Conservation (phyloP, 1,140 invertebrate species). For the Colletes gigas region DNA sequence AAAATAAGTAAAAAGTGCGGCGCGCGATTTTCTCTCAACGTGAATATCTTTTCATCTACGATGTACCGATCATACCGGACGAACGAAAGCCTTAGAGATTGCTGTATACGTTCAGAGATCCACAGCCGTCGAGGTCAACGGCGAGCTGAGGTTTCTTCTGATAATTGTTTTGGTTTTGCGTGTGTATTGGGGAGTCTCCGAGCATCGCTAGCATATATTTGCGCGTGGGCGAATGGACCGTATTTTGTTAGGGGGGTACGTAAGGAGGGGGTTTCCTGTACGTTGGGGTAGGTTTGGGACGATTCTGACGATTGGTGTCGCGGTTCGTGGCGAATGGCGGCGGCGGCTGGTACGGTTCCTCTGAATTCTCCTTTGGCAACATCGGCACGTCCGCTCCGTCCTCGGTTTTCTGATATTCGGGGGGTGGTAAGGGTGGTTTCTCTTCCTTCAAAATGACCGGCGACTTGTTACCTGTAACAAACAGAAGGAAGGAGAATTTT, state of each 20-base stretch:
- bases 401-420: constrained; percentile 86
- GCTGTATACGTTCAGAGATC: constrained; percentile 58
- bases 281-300: constrained; percentile 90
- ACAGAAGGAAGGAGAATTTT: background rate
- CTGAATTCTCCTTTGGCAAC: constrained; percentile 79
- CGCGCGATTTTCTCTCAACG: constrained; percentile 20
- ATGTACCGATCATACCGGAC: constrained; percentile 31
- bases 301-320: constrained; percentile 84
- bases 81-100: constrained; percentile 51
- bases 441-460: constrained; percentile 96
- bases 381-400: constrained; percentile 79
- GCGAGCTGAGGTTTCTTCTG: constrained; percentile 61
- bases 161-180: constrained; percentile 76
- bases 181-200: constrained; percentile 73
- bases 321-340: constrained; percentile 89
- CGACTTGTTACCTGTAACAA: constrained; percentile 86
- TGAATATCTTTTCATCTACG: constrained; percentile 26
- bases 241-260: constrained; percentile 91
- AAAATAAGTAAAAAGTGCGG: constrained; percentile 54
- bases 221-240: constrained; percentile 73
- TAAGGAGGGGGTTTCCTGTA: constrained; percentile 95
- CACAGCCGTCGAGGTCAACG: constrained; percentile 42
- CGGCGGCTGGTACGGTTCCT: constrained; percentile 84
- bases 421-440: constrained; percentile 92
- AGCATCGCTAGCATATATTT: constrained; percentile 78